phyloP scores from a whole-genome alignment of 2,113 vertebrate species.

The Cygnus atratus region DNA sequence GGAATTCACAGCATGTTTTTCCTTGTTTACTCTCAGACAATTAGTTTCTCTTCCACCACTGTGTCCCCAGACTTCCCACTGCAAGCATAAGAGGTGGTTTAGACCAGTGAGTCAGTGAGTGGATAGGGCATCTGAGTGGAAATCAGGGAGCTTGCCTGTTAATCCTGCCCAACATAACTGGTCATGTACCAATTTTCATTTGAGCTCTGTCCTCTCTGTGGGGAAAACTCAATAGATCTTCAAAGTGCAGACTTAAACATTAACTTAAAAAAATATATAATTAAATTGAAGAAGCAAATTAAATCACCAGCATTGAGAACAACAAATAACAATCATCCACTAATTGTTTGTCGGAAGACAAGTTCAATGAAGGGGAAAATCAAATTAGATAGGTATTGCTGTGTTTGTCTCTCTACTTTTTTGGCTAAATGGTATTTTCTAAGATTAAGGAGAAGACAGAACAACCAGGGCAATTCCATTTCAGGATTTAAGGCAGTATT shows the following conservation, averaged over 20 bases:
- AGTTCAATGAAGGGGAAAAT: constrained; percentile 18
- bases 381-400: neutral
- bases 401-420: neutral
- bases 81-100: neutral
- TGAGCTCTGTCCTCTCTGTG: neutral
- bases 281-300: neutral
- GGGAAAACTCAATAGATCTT: neutral
- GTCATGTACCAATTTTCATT: neutral
- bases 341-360: neutral
- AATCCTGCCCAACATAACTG: neutral
- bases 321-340: neutral
- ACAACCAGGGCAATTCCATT: neutral
- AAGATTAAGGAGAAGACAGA: neutral
- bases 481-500: neutral
- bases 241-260: neutral
- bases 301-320: neutral
- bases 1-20: neutral
- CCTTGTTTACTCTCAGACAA: neutral
- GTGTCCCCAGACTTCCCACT: neutral
- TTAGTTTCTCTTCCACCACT: neutral
- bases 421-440: neutral
- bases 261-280: neutral
- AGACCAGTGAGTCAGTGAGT: neutral
- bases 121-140: neutral
- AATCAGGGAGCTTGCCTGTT: neutral